phyloP scores from a whole-genome alignment of 2,888 invertebrate genomes.

The Orthosia gothica region DNA sequence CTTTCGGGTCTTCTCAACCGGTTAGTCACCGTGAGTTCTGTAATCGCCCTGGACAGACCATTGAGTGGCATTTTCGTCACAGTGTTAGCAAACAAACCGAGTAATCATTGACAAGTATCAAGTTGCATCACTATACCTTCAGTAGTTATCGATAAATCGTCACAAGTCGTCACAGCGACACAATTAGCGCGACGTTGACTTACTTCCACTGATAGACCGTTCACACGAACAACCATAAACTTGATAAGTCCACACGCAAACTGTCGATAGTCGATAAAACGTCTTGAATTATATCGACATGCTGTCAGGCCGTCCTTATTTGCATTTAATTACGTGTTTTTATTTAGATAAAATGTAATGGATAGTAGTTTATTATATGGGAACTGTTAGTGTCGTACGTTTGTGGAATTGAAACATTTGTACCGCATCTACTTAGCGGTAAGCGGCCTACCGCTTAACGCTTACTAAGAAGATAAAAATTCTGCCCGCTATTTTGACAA shows the following conservation, averaged over 20 bases:
- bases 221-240: constrained; percentile 82
- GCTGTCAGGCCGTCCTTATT: constrained; percentile 82
- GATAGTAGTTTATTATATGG: constrained; percentile 50
- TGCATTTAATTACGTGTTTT: constrained; percentile 79
- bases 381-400: constrained; percentile 43
- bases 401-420: constrained; percentile 28
- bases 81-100: background rate
- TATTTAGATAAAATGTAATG: constrained; percentile 66
- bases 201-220: constrained; percentile 79
- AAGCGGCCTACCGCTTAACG: too few species aligned
- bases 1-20: too few species aligned
- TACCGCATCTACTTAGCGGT: background rate
- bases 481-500: background rate
- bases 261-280: constrained; percentile 84
- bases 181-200: constrained; percentile 85
- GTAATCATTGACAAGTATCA: constrained; percentile 46
- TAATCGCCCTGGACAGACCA: too few species aligned
- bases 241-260: constrained; percentile 83
- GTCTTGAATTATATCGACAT: constrained; percentile 84
- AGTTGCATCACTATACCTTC: constrained; percentile 16
- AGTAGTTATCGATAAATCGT: constrained; percentile 47
- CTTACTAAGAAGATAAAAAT: background rate
- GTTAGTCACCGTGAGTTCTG: too few species aligned
- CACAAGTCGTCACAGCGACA: constrained; percentile 61
- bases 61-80: too few species aligned